Evolutionary conservation across 2,888 invertebrate genomes (phyloP).

Genomic region (Nephrotoma guestfalica): DNA sequence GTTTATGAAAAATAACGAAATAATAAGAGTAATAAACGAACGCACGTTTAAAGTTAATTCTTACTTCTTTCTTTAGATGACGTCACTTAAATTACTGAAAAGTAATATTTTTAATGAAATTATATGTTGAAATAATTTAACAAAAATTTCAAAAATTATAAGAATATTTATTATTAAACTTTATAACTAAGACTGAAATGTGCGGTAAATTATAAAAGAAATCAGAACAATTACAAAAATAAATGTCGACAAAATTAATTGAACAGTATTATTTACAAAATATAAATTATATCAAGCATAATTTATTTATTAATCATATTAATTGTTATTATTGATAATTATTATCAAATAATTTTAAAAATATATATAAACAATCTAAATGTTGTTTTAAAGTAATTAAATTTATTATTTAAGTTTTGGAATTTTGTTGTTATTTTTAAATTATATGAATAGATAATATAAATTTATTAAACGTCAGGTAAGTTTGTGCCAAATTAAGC

Average conservation of each 20-base stretch:
- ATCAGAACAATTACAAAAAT: not conserved
- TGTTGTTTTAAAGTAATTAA: not conserved
- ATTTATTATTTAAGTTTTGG: not conserved
- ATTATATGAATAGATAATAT: not conserved
- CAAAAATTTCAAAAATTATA: not conserved
- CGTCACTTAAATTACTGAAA: no score
- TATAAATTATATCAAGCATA: not conserved
- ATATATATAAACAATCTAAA: not conserved
- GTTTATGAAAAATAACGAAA: not conserved
- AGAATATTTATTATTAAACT: not conserved
- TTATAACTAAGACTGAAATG: not conserved
- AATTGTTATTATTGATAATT: not conserved
- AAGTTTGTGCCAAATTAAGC: not conserved
- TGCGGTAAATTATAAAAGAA: not conserved
- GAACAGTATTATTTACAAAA: not conserved
- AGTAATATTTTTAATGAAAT: no score
- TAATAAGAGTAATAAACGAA: not conserved
- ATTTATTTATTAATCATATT: not conserved
- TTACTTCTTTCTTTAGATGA: no score
- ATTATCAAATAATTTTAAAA: not conserved
- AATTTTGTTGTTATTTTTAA: not conserved
- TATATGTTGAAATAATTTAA: not conserved
- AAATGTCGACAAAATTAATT: not conserved
- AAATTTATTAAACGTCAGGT: not conserved
- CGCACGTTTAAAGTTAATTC: not conserved